Base-by-base conservation (phyloP, 2,888 invertebrate species). In the Dicyrtoma fusca region DNA sequence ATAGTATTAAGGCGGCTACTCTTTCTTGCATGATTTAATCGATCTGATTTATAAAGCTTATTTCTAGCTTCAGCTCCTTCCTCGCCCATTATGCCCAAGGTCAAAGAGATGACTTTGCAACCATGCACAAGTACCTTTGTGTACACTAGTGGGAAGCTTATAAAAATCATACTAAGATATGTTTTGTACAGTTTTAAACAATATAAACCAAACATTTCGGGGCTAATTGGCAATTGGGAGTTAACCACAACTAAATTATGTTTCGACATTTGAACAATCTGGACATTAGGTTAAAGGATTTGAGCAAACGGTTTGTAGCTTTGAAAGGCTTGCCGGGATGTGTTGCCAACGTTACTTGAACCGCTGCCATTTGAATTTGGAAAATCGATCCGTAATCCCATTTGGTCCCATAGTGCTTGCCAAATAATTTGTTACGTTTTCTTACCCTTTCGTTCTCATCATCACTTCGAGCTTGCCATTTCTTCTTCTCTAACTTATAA, bases 71-170 rank as follows among this genome's bases (percentile, higher is more conserved):
- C 74, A 0, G 42, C 73, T 13, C 55, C 65, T 13, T 75, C 64
- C 45, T 75, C 74, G 1, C 69, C 49, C 1, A 75, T 34, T 65
- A 74, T 65, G 14, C 75, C 74, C 3, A 73, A 1, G 11, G 75
- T 66, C 10, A 75, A n/a, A 14, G n/a, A n/a, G 17, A 75, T 57
- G 19, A 74, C 55, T 1, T 62, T 55, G 17, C n/a, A 10, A 1
- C 74, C 72, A 45, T 75, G 75, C n/a, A 74, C 45, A 2, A 75
- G 49, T 53, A 72, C 42, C 19, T n/a, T 74, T 76, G 26, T 76
- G 76, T 1, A 74, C 14, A 19, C 69, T 61, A 13, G 64, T 57
- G 1, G 73, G 59, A 63, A 75, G 57, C 19, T 62, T 13, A 42
- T 51, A 72, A 72, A 68, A 74, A 8, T n/a, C 10, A 42, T 74